phyloP scores from a whole-genome alignment of 2,888 invertebrate genomes.

The Subacronicta megacephala region DNA sequence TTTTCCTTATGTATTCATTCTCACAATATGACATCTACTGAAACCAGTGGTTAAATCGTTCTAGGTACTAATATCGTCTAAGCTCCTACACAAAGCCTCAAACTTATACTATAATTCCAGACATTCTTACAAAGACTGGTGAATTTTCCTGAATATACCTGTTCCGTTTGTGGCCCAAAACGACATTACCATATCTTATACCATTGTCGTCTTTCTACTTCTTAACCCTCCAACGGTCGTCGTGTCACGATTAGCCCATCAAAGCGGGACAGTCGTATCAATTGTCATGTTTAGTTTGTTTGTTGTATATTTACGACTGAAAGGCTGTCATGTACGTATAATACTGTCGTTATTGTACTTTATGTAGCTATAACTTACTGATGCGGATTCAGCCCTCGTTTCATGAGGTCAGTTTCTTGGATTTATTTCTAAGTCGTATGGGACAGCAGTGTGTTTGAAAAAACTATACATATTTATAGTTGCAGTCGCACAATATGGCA shows the following conservation, averaged over 20 bases:
- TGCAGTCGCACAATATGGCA: too few relatives aligned
- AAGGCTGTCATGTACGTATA: slow-evolving; percentile 31
- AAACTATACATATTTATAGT: too few relatives aligned
- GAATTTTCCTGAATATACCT: too few relatives aligned
- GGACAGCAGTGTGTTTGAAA: too few relatives aligned
- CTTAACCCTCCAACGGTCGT: slow-evolving; percentile 10
- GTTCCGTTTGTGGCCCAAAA: slow-evolving; percentile 23
- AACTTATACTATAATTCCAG: too few relatives aligned
- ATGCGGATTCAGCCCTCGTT: background rate
- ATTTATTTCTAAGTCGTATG: too few relatives aligned
- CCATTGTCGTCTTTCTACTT: background rate
- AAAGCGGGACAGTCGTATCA: slow-evolving; percentile 25
- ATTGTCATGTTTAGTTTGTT: slow-evolving; percentile 20
- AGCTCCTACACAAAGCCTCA: too few relatives aligned
- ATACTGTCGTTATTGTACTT: slow-evolving; percentile 45
- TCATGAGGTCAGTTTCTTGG: background rate
- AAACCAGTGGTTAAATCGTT: too few relatives aligned
- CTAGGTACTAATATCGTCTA: too few relatives aligned
- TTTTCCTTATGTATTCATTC: too few relatives aligned
- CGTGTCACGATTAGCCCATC: slow-evolving; percentile 49
- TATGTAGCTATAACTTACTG: slow-evolving; percentile 26
- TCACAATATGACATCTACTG: too few relatives aligned
- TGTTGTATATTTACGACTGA: slow-evolving; percentile 38
- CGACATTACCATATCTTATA: background rate
- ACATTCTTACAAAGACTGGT: too few relatives aligned